Percentiles rank a stretch among this genome's conserved stretches.
These are phyloP conservation scores for Stenotaenia linearis DNA, from an alignment of 2,888 invertebrate genomes.

Conservation along the genomic window DNA sequence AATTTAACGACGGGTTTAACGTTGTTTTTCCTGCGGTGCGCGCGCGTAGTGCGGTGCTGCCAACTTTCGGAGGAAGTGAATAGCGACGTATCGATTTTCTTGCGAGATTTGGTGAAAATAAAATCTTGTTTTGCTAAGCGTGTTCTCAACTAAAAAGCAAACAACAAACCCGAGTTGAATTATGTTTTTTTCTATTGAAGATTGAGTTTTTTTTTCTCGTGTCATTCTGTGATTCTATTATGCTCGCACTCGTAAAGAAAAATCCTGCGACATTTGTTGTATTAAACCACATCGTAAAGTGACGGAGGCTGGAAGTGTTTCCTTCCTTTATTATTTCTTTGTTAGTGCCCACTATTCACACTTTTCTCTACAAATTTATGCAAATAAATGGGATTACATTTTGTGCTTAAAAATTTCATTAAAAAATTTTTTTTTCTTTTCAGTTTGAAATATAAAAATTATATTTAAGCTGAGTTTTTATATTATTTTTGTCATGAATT, in stretches of 20 bases:
- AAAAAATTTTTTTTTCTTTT: too few relatives aligned
- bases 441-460: too few relatives aligned
- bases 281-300: not conserved
- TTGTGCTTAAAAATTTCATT: too few relatives aligned
- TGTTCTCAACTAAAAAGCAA: not conserved
- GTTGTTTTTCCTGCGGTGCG: not conserved
- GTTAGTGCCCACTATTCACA: too few relatives aligned
- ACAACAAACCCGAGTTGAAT: not conserved
- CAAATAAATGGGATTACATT: too few relatives aligned
- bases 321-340: not conserved
- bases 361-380: too few relatives aligned
- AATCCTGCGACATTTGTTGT: not conserved
- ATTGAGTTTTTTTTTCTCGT: not conserved
- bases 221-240: not conserved
- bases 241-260: not conserved
- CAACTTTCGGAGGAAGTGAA: not conserved
- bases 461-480: too few relatives aligned
- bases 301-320: not conserved
- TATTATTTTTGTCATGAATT: too few relatives aligned
- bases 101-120: not conserved
- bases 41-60: not conserved
- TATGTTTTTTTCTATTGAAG: not conserved
- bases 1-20: too few relatives aligned
- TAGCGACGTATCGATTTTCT: not conserved
- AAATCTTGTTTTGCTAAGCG: not conserved